These are phyloP conservation scores for Cactoblastis cactorum DNA, from an alignment of 2,888 invertebrate genomes.

Conservation along the genomic window DNA sequence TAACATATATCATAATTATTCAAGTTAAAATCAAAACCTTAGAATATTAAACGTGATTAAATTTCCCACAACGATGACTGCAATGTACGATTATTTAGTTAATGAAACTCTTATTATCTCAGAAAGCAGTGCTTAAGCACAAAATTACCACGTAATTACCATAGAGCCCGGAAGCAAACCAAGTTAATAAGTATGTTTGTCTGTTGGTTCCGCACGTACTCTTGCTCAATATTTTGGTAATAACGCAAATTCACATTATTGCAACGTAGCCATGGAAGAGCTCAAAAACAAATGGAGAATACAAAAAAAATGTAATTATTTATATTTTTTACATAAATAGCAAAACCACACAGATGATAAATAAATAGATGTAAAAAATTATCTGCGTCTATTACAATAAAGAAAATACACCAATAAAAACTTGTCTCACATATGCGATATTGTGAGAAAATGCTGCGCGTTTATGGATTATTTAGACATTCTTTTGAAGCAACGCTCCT, in stretches of 20 bases:
- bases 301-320: no score
- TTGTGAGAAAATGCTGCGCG: no score
- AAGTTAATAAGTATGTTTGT: slow-evolving; percentile 1
- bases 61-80: neutral
- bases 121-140: neutral
- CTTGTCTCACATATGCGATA: no score
- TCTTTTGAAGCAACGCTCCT: no score
- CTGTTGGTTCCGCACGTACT: neutral
- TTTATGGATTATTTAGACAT: no score
- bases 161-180: neutral
- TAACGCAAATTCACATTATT: slow-evolving; percentile 4
- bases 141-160: neutral
- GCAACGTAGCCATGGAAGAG: neutral
- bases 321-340: neutral
- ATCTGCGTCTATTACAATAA: no score
- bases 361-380: no score
- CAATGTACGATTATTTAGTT: neutral
- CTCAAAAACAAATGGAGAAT: neutral
- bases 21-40: no score
- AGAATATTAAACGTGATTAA: neutral
- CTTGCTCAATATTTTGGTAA: slow-evolving; percentile 5
- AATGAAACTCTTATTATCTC: neutral
- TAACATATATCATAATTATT: no score
- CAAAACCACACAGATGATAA: neutral
- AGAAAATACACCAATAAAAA: no score